These are phyloP conservation scores for Cromileptes altivelis DNA, from an alignment of 2,113 vertebrate species.

Conservation along the genomic window DNA sequence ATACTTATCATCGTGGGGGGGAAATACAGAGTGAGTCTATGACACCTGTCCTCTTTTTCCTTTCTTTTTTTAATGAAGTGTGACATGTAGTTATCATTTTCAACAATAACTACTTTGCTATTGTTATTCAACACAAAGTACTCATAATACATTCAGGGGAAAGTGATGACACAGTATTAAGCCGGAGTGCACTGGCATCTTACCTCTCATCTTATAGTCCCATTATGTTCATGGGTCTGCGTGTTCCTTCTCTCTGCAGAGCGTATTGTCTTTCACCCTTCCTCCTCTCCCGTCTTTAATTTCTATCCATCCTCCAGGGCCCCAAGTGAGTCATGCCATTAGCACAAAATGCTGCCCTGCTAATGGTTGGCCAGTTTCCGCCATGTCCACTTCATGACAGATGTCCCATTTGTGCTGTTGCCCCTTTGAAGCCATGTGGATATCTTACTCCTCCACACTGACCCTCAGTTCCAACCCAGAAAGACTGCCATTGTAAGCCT, in stretches of 20 bases:
- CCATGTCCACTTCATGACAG: conserved; percentile 35
- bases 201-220: conserved; percentile 37
- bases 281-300: conserved; percentile 66
- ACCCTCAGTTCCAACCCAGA: background rate
- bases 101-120: background rate
- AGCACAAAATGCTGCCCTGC: conserved; percentile 52
- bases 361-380: conserved; percentile 66
- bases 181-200: conserved; percentile 40
- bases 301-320: conserved; percentile 67
- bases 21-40: too few species aligned
- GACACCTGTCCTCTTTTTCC: too few species aligned
- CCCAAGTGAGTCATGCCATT: conserved; percentile 75
- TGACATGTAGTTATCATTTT: background rate
- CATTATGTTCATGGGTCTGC: conserved; percentile 34
- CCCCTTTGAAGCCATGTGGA: background rate
- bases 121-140: background rate
- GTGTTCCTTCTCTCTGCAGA: conserved; percentile 36
- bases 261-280: conserved; percentile 64
- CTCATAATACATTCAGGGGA: background rate
- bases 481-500: background rate
- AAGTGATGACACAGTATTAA: conserved; percentile 25
- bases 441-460: background rate
- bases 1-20: background rate
- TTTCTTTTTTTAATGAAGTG: background rate
- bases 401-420: background rate